Evolutionary conservation across 1,140 invertebrate species (phyloP), one percentile per base, ranked within the genome.

Genomic region (Drosophila mayri): DNA sequence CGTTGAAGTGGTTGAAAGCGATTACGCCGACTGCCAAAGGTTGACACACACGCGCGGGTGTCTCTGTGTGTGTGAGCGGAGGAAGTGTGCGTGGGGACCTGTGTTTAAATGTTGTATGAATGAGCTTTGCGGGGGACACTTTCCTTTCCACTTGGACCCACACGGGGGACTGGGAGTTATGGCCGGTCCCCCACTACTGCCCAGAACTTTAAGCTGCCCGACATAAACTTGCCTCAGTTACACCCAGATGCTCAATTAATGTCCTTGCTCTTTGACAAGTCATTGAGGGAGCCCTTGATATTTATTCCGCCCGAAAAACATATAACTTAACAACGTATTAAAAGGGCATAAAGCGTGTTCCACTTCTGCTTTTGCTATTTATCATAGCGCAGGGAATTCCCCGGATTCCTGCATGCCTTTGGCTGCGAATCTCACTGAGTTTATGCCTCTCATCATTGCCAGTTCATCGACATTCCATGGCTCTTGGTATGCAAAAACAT

Each of bases 1-100:
- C 81, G 84, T 90, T 88, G 85, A 88, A 88, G 84, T 88, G 84
- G 84, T 88, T 88, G 85, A 88, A 88, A 88, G 84, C 84, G 84
- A 88, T 88, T 90, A 88, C 85, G 76, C 76, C 88, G 80, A 90
- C 86, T 88, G 78, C 84, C 81, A 88, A 88, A 90, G 77, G 85
- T 87, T 88, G 83, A 82, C 61, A 50, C 64, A 82, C 61, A 47
- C 64, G 66, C 75, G 25, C n/a, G 16, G 20, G 25, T 18, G 16
- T 20, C 28, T 30, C 28, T 30, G 4, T 11, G 11, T 20, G 49
- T 49, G 35, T 43, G 35, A 40, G 35, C 58, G 62, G 43, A 64
- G 62, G 43, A 32, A 44, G 58, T 64, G 18, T 64, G 44, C 47
- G 63, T 76, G 40, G 62, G 62, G 62, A 44, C 49, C 40, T 65